Conservation (phyloP, 2,888 invertebrate species). For the Drosophila kuntzei region DNA sequence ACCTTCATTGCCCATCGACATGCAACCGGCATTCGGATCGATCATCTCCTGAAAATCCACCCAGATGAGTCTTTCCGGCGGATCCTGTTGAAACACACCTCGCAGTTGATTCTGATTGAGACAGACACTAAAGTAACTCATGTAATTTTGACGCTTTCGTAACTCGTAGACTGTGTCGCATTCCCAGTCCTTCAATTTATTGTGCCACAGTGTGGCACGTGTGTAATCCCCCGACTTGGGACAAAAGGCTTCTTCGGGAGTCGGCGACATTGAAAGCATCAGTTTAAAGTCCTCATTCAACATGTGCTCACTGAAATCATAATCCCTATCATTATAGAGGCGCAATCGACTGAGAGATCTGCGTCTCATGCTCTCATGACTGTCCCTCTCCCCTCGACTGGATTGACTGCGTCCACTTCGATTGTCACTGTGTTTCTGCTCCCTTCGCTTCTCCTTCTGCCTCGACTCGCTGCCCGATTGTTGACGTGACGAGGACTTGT, state of each 20-base stretch:
- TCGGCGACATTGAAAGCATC: slow-evolving; percentile 63
- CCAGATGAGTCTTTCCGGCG: slow-evolving; percentile 54
- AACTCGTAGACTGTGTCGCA: slow-evolving; percentile 62
- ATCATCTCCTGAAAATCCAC: slow-evolving; percentile 52
- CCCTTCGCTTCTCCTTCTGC: neutral
- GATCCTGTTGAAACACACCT: slow-evolving; percentile 68
- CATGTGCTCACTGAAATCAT: slow-evolving; percentile 2
- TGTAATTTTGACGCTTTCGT: slow-evolving; percentile 75
- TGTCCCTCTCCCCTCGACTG: neutral
- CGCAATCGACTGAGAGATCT: neutral
- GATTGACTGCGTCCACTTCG: slow-evolving; percentile 4
- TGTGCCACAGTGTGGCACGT: slow-evolving; percentile 68
- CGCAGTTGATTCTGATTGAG: slow-evolving; percentile 66
- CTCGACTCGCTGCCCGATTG: neutral
- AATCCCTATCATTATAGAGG: neutral
- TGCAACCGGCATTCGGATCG: neutral
- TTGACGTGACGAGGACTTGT: neutral
- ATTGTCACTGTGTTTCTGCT: neutral
- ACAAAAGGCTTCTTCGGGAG: slow-evolving; percentile 60
- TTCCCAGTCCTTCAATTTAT: slow-evolving; percentile 64
- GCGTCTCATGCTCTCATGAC: neutral
- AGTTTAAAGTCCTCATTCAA: slow-evolving; percentile 70
- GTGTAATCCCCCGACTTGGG: slow-evolving; percentile 48
- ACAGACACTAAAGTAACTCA: slow-evolving; percentile 74
- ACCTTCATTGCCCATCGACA: neutral